Evolutionary conservation across 2,888 invertebrate genomes (phyloP).

Genomic region (Euzetes globulus): DNA sequence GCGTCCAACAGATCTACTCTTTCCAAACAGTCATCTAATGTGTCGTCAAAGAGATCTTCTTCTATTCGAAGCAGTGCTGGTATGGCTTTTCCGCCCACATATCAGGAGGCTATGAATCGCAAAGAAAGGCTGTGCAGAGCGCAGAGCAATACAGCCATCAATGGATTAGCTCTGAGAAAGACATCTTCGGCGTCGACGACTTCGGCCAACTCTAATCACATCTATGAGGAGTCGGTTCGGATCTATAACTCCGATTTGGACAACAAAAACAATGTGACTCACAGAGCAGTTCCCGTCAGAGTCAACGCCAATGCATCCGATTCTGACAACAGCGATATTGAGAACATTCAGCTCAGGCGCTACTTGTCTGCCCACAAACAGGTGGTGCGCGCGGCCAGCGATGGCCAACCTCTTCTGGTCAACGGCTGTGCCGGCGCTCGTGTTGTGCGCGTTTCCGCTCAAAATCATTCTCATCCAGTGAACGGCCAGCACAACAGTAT

Average conservation of each 20-base stretch:
- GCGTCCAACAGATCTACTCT: constrained; percentile 37
- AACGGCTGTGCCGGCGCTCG: not conserved
- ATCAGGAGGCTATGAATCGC: constrained; percentile 44
- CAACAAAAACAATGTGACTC: not conserved
- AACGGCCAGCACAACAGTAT: not conserved
- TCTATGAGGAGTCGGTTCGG: constrained; percentile 44
- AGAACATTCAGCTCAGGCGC: not conserved
- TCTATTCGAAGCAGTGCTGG: constrained; percentile 12
- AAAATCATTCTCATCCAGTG: not conserved
- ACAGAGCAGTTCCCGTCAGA: constrained; percentile 38
- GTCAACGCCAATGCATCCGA: constrained; percentile 32
- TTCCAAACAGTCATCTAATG: not conserved
- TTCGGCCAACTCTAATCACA: constrained; percentile 41
- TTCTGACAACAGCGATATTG: constrained; percentile 13
- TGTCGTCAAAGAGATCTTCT: constrained; percentile 34
- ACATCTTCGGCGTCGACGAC: constrained; percentile 41
- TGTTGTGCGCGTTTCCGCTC: constrained; percentile 16
- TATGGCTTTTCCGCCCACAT: constrained; percentile 42
- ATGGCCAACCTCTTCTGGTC: not conserved
- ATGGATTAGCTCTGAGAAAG: not conserved
- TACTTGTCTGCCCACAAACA: not conserved
- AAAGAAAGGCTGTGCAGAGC: constrained; percentile 40
- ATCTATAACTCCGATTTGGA: constrained; percentile 40
- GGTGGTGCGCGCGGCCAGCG: constrained; percentile 8
- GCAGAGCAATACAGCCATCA: constrained; percentile 34